Conservation (phyloP, 2,888 invertebrate genomes). For the Ophion costatus region DNA sequence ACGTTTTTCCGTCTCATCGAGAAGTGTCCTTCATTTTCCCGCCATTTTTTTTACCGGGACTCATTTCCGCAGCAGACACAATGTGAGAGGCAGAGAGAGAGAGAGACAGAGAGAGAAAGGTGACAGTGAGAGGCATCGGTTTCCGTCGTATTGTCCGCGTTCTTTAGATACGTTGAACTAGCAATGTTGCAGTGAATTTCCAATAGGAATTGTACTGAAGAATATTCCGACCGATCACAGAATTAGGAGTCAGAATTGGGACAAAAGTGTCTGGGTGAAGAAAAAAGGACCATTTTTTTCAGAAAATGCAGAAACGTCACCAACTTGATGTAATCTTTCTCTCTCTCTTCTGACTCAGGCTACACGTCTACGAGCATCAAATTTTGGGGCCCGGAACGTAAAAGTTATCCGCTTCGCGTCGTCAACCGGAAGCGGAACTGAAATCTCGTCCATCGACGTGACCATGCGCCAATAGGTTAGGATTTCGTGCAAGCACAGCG, state of each 20-base stretch:
- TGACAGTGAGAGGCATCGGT: too few species aligned
- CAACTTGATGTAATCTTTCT: background rate
- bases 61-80: background rate
- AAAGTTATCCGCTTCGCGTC: background rate
- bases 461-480: too few species aligned
- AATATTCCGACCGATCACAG: too few species aligned
- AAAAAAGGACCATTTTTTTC: background rate
- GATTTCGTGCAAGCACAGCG: too few species aligned
- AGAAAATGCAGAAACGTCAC: background rate
- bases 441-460: too few species aligned
- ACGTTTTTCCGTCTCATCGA: conserved; percentile 32
- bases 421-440: background rate
- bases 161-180: too few species aligned
- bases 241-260: too few species aligned
- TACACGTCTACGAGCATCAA: background rate
- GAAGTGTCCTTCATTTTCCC: background rate
- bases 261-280: background rate
- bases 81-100: background rate
- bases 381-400: background rate
- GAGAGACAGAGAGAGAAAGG: too few species aligned
- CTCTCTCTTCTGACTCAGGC: background rate
- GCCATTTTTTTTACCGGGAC: background rate
- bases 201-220: too few species aligned
- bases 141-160: too few species aligned
- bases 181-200: too few species aligned